These are phyloP conservation scores for Centropus bengalensis DNA, from an alignment of 2,113 vertebrate genomes.

Conservation along the genomic window DNA sequence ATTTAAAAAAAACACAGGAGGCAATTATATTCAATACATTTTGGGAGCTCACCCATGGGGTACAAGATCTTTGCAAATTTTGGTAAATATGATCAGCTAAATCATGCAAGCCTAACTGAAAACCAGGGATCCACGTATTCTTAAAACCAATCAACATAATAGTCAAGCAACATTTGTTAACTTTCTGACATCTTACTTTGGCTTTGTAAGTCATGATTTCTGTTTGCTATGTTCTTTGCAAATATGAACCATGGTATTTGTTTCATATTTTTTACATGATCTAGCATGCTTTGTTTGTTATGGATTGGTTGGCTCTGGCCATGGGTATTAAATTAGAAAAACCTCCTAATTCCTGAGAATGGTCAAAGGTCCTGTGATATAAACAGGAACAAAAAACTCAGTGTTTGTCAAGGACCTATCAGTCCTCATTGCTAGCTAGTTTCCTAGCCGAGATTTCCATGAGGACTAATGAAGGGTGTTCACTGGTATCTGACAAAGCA, in stretches of 20 bases:
- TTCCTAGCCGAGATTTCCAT: not conserved
- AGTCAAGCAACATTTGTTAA: not conserved
- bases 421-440: not conserved
- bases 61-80: not conserved
- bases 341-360: not conserved
- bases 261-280: not conserved
- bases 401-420: not conserved
- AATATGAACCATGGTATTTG: not conserved
- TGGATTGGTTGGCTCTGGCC: not conserved
- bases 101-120: not conserved
- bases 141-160: not conserved
- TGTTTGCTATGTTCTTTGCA: not conserved
- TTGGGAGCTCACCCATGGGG: slow-evolving; percentile 19
- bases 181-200: slow-evolving; percentile 3
- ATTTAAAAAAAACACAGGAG: slow-evolving; percentile 10
- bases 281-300: not conserved
- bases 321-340: not conserved
- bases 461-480: not conserved
- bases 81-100: slow-evolving; percentile 25
- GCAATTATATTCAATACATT: not conserved
- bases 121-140: not conserved
- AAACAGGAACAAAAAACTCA: not conserved
- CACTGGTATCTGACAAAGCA: not conserved
- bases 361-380: not conserved
- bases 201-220: not conserved